Evolutionary conservation across 1,140 invertebrate species (phyloP).

Genomic region (Sarcophaga bullata): DNA sequence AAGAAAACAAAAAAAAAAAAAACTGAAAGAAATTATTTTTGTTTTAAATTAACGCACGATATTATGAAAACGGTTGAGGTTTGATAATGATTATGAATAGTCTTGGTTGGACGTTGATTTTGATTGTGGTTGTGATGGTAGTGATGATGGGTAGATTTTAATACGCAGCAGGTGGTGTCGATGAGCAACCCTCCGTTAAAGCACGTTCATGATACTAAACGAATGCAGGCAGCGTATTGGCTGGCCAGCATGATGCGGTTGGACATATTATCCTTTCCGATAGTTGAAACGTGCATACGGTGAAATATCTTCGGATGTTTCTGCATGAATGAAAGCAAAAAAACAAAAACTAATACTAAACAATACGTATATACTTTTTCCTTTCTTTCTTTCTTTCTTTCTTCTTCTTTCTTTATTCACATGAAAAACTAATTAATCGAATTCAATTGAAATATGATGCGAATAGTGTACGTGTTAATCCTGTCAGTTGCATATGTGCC

Average conservation of each 20-base stretch:
- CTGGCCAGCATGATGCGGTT: conserved; percentile 67
- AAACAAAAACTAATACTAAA: no score
- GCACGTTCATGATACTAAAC: conserved; percentile 81
- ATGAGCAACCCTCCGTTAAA: conserved; percentile 78
- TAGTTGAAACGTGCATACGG: conserved; percentile 86
- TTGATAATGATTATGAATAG: conserved; percentile 67
- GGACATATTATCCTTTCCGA: conserved; percentile 74
- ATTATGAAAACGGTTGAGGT: conserved; percentile 71
- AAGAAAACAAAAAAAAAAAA: background rate
- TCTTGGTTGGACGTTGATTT: conserved; percentile 66
- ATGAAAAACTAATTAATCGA: background rate
- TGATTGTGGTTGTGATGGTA: conserved; percentile 63
- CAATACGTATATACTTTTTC: background rate
- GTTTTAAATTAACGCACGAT: conserved; percentile 67
- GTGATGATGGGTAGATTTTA: conserved; percentile 64
- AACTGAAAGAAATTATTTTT: conserved; percentile 52
- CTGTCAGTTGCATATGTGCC: background rate
- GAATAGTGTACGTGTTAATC: conserved; percentile 7
- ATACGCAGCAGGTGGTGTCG: conserved; percentile 73
- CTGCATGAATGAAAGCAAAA: conserved; percentile 67
- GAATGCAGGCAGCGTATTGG: conserved; percentile 79
- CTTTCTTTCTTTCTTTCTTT: no score
- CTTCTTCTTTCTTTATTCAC: no score
- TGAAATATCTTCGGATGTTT: conserved; percentile 85
- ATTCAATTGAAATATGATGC: background rate